Percentiles rank a stretch among this genome's conserved stretches.
Conservation (phyloP, 2,113 vertebrate species). For the Mugil cephalus region DNA sequence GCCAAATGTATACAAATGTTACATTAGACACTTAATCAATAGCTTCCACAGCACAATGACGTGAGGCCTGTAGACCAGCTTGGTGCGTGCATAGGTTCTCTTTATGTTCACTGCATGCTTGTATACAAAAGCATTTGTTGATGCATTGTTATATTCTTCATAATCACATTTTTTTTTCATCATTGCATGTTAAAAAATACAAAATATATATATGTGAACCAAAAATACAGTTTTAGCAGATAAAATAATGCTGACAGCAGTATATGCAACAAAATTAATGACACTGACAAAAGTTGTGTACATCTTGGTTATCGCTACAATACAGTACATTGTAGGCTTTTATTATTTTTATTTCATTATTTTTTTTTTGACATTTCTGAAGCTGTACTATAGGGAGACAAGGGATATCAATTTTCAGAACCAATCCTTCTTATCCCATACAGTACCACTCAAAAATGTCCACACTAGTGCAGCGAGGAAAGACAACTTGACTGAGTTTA, state of each 20-base stretch:
- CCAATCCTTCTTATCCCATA: neutral
- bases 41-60: constrained; percentile 17
- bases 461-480: neutral
- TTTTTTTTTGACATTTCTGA: constrained; percentile 17
- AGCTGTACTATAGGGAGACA: constrained; percentile 32
- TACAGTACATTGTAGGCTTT: constrained; percentile 2
- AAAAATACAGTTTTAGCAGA: constrained; percentile 16
- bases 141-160: constrained; percentile 23
- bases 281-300: constrained; percentile 2
- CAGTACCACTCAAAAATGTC: neutral
- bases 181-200: constrained; percentile 20
- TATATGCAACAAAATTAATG: neutral
- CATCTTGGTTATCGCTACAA: constrained; percentile 22
- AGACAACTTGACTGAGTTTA: neutral
- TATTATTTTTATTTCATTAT: constrained; percentile 1
- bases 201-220: constrained; percentile 26
- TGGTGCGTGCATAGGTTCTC: constrained; percentile 37
- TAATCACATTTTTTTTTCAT: constrained; percentile 25
- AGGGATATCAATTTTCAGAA: constrained; percentile 5
- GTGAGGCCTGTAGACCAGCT: constrained; percentile 23
- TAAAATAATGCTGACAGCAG: constrained; percentile 4
- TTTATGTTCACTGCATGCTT: constrained; percentile 36
- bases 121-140: constrained; percentile 25
- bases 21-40: no score
- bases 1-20: no score